Conservation (phyloP, 2,888 invertebrate genomes). For the Unio delphinus region DNA sequence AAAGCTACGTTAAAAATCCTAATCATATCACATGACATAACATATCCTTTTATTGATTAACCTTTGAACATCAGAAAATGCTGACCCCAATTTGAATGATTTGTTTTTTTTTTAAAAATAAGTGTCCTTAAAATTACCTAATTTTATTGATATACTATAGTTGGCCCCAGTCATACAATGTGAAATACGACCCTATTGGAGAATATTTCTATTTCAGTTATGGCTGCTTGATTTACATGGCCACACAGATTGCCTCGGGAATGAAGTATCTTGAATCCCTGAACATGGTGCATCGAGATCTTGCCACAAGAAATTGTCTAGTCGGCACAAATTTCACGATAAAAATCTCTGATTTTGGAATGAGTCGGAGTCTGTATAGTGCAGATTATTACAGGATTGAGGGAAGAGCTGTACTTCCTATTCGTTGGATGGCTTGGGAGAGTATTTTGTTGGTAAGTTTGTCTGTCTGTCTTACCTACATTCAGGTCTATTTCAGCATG, state of each 20-base stretch:
- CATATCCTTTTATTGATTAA: too few relatives aligned
- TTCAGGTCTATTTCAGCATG: too few relatives aligned
- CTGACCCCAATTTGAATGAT: too few relatives aligned
- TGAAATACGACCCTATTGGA: too few relatives aligned
- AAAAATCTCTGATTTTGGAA: constrained; percentile 71
- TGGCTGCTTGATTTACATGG: constrained; percentile 86
- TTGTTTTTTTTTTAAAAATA: too few relatives aligned
- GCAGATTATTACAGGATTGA: constrained; percentile 88
- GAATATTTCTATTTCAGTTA: constrained; percentile 77
- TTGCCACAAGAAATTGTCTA: constrained; percentile 89
- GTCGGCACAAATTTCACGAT: constrained; percentile 84
- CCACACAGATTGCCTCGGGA: constrained; percentile 88
- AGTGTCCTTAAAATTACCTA: too few relatives aligned
- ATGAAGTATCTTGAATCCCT: constrained; percentile 91
- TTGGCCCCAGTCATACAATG: too few relatives aligned
- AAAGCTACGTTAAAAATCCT: too few relatives aligned
- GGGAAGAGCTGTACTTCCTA: constrained; percentile 84
- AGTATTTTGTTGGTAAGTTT: constrained; percentile 77
- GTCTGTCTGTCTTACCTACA: too few relatives aligned
- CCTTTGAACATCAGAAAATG: too few relatives aligned
- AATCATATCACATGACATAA: too few relatives aligned
- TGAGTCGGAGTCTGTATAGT: constrained; percentile 69
- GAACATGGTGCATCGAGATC: constrained; percentile 91
- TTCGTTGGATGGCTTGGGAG: constrained; percentile 94
- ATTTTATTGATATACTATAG: too few relatives aligned